Evolutionary conservation across 2,797 vertebrate genomes (phyloP).

Genomic region (Amniataba percoides): DNA sequence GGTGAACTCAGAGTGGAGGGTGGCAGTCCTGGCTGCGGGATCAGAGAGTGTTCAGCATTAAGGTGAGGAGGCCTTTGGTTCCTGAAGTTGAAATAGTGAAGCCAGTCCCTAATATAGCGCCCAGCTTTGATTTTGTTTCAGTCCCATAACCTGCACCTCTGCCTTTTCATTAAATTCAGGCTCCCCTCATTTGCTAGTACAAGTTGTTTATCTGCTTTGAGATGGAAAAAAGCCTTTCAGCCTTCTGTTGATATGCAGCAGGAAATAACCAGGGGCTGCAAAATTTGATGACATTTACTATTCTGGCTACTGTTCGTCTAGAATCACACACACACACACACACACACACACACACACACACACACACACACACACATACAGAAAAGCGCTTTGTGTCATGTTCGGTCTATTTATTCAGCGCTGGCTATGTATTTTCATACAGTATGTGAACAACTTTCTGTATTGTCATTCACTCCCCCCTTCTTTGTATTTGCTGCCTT

Average conservation of each 20-base stretch:
- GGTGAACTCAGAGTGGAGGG: constrained; percentile 39
- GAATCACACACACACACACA: neutral
- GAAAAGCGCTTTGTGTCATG: neutral
- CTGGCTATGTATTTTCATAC: constrained; percentile 43
- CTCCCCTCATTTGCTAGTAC: constrained; percentile 43
- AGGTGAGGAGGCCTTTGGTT: constrained; percentile 31
- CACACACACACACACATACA: constrained; percentile 1
- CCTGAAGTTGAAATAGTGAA: constrained; percentile 32
- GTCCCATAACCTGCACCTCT: constrained; percentile 21
- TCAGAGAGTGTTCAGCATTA: constrained; percentile 20
- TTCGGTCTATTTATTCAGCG: constrained; percentile 27
- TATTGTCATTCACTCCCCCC: constrained; percentile 23
- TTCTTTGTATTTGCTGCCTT: constrained; percentile 29
- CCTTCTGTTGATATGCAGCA: constrained; percentile 49
- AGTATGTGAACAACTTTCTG: constrained; percentile 38
- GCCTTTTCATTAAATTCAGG: constrained; percentile 48
- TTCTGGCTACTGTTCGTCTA: constrained; percentile 27
- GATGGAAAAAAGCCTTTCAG: constrained; percentile 31
- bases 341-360: constrained; percentile 13
- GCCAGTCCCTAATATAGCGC: constrained; percentile 10
- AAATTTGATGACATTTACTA: constrained; percentile 54
- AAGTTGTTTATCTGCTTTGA: constrained; percentile 55
- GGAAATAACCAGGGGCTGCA: constrained; percentile 46
- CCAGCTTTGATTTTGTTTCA: constrained; percentile 25
- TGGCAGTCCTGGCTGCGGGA: constrained; percentile 30